Evolutionary conservation across 2,113 vertebrate species (phyloP).

Genomic region (Carlito syrichta): DNA sequence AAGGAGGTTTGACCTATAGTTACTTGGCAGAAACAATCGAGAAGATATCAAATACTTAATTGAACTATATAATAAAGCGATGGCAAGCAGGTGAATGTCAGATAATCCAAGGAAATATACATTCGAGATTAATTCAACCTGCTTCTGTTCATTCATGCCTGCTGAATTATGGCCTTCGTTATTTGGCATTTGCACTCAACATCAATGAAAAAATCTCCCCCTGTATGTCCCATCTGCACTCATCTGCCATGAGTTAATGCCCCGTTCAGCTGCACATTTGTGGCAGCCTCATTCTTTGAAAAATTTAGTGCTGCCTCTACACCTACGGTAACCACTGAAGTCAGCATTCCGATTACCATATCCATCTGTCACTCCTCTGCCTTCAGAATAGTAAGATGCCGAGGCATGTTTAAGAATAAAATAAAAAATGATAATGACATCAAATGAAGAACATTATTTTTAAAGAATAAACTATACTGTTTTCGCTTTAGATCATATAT

Average conservation of each 20-base stretch:
- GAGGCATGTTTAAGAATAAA: neutral
- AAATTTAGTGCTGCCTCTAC: constrained; percentile 63
- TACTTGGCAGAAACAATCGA: constrained; percentile 1
- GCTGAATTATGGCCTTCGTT: constrained; percentile 61
- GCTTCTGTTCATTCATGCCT: neutral
- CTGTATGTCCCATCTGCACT: constrained; percentile 40
- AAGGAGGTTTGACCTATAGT: neutral
- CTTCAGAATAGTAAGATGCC: neutral
- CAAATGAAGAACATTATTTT: neutral
- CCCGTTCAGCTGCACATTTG: constrained; percentile 68
- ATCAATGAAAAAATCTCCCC: constrained; percentile 42
- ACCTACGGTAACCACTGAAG: neutral
- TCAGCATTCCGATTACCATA: neutral
- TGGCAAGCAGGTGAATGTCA: constrained; percentile 39
- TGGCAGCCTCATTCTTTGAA: constrained; percentile 24
- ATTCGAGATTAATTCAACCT: constrained; percentile 31
- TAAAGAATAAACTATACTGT: neutral
- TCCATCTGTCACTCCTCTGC: neutral
- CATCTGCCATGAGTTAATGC: constrained; percentile 58
- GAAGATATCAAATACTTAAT: constrained; percentile 10
- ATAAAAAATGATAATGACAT: neutral
- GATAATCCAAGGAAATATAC: neutral
- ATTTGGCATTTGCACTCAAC: constrained; percentile 42
- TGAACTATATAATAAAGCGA: constrained; percentile 30
- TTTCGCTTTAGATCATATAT: neutral